Conservation (phyloP, 1,140 invertebrate species). For the Nephotettix cincticeps region DNA sequence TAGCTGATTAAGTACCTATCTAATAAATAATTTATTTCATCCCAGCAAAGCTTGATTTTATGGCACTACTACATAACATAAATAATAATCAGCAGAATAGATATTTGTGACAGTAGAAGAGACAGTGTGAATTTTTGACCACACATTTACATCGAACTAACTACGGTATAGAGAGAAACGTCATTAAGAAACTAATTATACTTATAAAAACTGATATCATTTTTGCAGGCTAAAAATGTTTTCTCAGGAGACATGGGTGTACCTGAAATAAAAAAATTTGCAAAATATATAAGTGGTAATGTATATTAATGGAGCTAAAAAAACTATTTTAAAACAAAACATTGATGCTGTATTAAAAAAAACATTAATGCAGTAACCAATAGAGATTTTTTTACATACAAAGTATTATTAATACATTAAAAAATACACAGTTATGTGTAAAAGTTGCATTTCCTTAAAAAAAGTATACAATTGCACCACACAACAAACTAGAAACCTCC, state of each 20-base stretch:
- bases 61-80: no score
- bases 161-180: no score
- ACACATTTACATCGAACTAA: no score
- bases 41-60: no score
- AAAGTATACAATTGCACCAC: no score
- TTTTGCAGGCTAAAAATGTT: slow-evolving; percentile 14
- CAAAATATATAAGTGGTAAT: not conserved
- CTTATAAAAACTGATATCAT: slow-evolving; percentile 17
- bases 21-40: no score
- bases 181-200: not conserved
- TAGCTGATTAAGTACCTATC: no score
- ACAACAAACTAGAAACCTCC: no score
- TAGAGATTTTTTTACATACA: not conserved
- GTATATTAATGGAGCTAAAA: not conserved
- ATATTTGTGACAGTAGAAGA: no score
- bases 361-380: not conserved
- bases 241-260: slow-evolving; percentile 14
- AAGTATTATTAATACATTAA: not conserved
- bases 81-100: no score
- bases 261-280: slow-evolving; percentile 8
- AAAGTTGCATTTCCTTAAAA: not conserved
- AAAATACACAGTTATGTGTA: not conserved
- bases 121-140: no score
- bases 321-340: not conserved
- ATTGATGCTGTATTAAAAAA: not conserved